Conservation (phyloP, 2,797 vertebrate species). For the Sebastes goodei region DNA sequence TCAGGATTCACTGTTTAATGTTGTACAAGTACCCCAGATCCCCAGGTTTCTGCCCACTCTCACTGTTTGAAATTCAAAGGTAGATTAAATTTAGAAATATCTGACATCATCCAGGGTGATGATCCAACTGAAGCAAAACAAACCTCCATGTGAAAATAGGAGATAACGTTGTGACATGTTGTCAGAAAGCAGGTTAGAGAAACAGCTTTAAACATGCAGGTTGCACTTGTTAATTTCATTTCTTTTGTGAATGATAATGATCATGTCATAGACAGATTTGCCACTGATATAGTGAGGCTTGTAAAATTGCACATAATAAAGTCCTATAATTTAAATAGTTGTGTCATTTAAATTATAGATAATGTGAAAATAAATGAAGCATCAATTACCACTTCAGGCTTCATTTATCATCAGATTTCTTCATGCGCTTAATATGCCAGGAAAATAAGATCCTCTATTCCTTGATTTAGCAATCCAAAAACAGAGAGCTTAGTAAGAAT, state of each 20-base stretch:
- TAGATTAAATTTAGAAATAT: background rate
- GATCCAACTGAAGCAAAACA: background rate
- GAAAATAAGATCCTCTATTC: background rate
- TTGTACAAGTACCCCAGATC: conserved; percentile 3
- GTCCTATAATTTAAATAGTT: background rate
- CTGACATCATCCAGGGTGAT: background rate
- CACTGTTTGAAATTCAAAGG: background rate
- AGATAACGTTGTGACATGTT: background rate
- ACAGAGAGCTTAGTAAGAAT: background rate
- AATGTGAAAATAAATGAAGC: background rate
- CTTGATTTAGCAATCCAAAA: background rate
- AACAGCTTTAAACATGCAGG: background rate
- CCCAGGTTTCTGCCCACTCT: background rate
- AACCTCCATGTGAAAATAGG: background rate
- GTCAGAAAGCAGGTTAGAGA: background rate
- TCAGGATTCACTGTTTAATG: background rate
- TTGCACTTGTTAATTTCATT: background rate
- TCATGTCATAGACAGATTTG: background rate
- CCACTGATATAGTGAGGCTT: background rate
- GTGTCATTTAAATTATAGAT: conserved; percentile 4
- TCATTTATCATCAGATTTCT: background rate
- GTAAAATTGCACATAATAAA: background rate
- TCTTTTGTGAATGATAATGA: background rate
- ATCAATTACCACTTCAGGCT: background rate
- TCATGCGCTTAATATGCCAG: background rate